Evolutionary conservation across 1,140 invertebrate species (phyloP), one percentile per base, ranked within the genome.

Genomic region (Heliothis subflexa): DNA sequence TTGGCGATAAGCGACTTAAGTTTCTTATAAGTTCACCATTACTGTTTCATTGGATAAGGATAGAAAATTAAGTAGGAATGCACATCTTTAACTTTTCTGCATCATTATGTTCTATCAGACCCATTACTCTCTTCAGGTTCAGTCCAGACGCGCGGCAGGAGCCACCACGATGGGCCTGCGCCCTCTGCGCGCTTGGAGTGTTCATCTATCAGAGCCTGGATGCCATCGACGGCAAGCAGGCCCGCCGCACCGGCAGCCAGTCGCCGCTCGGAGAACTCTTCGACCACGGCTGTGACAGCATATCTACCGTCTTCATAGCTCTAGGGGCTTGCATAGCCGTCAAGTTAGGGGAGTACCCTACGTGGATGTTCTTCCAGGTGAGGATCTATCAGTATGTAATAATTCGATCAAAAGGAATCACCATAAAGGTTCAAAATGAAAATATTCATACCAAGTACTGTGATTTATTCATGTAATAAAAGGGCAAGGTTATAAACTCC

Each of bases 201-300:
- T 99, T 99, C 95, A 95, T 99, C 70, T 99, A 99, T 95, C 99
- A 99, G 95, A 99, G 98, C 87, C 95, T 99, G 81, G 99, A 99
- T 95, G 99, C 99, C 13, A 98, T 99, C 77, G 99, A 99, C 95
- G 99, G 99, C n/a, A 99, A 99, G 95, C 99, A 99, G 95, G 99
- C 99, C 0, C 96, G 99, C 78, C 96, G 99, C 88, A 99, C 99
- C 18, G 97, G 97, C 57, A 97, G 97, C 68, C 98, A 97, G 78
- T 97, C 97, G 47, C 99, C 99, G 0, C 95, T 99, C 16, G 99
- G 99, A 1, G 99, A 99, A 96, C 96, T 99, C 3, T 99, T 99
- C 95, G 99, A 99, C 95, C 99, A 99, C 96, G 99, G 99, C 84
- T 99, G 99, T 95, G 99, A 99, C 95, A 99, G 99, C 18, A 97